These are phyloP conservation scores for Drosophila helvetica DNA, from an alignment of 2,888 invertebrate genomes.

Conservation along the genomic window DNA sequence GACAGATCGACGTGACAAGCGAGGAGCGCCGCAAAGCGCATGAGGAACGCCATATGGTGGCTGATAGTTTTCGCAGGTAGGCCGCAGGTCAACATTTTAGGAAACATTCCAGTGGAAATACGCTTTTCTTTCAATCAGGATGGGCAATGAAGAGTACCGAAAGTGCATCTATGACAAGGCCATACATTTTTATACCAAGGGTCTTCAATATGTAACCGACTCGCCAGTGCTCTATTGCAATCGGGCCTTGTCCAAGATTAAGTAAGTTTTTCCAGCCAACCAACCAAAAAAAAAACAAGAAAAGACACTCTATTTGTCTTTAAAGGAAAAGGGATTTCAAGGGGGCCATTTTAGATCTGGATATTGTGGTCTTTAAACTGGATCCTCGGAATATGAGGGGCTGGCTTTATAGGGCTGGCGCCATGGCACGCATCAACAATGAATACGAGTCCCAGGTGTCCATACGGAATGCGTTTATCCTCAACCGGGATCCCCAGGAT, in stretches of 20 bases:
- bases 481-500: slow-evolving; percentile 22
- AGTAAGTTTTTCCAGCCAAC: slow-evolving; percentile 30
- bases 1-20: slow-evolving; percentile 39
- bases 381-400: slow-evolving; percentile 41
- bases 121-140: slow-evolving; percentile 14
- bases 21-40: slow-evolving; percentile 19
- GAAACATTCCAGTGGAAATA: not conserved
- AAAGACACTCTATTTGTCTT: too few species aligned
- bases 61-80: slow-evolving; percentile 55
- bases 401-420: slow-evolving; percentile 61
- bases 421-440: slow-evolving; percentile 49
- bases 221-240: slow-evolving; percentile 51
- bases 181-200: slow-evolving; percentile 45
- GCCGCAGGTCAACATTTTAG: not conserved
- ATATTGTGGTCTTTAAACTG: slow-evolving; percentile 43
- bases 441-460: slow-evolving; percentile 43
- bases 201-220: slow-evolving; percentile 47
- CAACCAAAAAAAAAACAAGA: accelerated
- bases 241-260: slow-evolving; percentile 47
- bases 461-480: slow-evolving; percentile 27
- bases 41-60: slow-evolving; percentile 35
- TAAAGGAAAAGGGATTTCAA: slow-evolving; percentile 51
- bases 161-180: slow-evolving; percentile 46
- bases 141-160: slow-evolving; percentile 56
- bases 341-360: slow-evolving; percentile 50